Evolutionary conservation across 2,113 vertebrate genomes (phyloP).

Genomic region (Verasper variegatus): DNA sequence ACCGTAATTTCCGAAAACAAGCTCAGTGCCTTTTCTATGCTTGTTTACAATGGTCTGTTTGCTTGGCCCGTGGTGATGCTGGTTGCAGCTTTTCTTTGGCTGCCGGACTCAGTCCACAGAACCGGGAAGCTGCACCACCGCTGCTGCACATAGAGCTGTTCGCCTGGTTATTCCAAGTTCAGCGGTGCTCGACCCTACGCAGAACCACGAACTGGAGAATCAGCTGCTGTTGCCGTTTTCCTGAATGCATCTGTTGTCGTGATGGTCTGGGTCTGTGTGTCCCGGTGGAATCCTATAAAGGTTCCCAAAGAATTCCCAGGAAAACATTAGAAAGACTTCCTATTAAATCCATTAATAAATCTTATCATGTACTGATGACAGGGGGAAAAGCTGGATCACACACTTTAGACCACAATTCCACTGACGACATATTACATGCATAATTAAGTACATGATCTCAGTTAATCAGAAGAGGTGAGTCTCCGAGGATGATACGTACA

Average conservation of each 20-base stretch:
- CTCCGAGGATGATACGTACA: slow-evolving; percentile 41
- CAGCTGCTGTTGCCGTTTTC: too few species aligned
- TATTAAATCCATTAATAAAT: slow-evolving; percentile 57
- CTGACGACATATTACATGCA: slow-evolving; percentile 67
- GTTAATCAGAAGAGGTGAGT: slow-evolving; percentile 39
- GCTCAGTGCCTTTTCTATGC: neutral
- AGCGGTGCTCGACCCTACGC: too few species aligned
- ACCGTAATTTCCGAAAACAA: neutral
- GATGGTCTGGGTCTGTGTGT: too few species aligned
- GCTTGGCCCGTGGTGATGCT: too few species aligned
- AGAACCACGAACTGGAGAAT: too few species aligned
- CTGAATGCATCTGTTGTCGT: too few species aligned
- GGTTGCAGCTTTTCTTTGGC: too few species aligned
- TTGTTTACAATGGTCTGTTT: neutral
- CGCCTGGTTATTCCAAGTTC: too few species aligned
- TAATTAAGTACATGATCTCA: slow-evolving; percentile 68
- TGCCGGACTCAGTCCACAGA: too few species aligned
- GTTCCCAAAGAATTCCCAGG: neutral
- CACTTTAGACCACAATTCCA: slow-evolving; percentile 55
- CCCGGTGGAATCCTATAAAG: too few species aligned
- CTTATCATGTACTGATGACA: slow-evolving; percentile 29
- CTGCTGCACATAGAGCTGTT: too few species aligned
- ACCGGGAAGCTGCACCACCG: neutral
- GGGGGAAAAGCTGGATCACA: slow-evolving; percentile 48
- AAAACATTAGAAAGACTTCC: slow-evolving; percentile 1